Percentiles rank a stretch among this genome's conserved stretches.
Evolutionary conservation across 2,113 vertebrate species (phyloP).

Genomic region (Columba livia): DNA sequence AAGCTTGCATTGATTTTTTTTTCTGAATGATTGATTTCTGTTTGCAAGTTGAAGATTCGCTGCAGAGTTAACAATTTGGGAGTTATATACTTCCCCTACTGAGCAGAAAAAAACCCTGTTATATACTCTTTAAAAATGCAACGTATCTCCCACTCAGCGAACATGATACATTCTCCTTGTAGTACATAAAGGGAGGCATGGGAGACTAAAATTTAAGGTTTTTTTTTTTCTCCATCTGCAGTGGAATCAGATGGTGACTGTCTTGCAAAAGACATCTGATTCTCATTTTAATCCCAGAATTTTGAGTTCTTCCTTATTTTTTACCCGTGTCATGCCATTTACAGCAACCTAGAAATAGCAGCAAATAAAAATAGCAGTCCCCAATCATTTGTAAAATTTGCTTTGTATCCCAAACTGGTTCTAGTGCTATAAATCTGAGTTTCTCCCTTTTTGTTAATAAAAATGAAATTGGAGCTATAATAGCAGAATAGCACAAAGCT

Average conservation of each 20-base stretch:
- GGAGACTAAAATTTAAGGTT: background rate
- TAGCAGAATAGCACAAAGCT: background rate
- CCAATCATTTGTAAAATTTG: background rate
- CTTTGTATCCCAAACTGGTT: background rate
- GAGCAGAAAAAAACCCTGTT: background rate
- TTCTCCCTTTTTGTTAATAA: background rate
- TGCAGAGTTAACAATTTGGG: background rate
- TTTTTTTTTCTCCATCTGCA: background rate
- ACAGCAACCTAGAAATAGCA: background rate
- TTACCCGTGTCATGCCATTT: background rate
- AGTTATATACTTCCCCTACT: background rate
- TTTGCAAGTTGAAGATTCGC: constrained; percentile 3
- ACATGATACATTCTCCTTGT: background rate
- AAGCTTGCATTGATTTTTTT: background rate
- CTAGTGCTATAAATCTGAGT: background rate
- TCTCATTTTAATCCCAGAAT: background rate
- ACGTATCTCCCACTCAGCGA: background rate
- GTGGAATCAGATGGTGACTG: background rate
- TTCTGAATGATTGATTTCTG: background rate
- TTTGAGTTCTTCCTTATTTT: background rate
- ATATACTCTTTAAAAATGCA: constrained; percentile 9
- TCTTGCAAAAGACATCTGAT: constrained; percentile 1
- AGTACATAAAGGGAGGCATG: background rate
- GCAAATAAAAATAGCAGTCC: background rate
- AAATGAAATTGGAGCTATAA: background rate